Conservation (phyloP, 2,113 vertebrate species). For the Tor tambroides region DNA sequence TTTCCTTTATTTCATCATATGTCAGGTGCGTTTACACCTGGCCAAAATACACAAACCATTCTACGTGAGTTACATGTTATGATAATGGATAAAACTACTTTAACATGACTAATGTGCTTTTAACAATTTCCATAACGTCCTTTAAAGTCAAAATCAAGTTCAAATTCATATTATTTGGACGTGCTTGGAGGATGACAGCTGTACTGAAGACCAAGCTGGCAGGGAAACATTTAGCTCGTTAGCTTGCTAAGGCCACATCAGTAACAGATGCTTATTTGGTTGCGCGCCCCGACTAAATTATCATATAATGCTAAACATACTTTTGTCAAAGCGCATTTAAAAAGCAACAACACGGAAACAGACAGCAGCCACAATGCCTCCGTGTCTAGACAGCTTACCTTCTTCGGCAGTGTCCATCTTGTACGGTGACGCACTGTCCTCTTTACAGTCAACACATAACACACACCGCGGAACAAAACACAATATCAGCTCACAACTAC, state of each 20-base stretch:
- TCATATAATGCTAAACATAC: not conserved
- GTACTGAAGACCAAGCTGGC: not conserved
- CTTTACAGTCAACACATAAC: slow-evolving; percentile 60
- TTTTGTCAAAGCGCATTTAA: not conserved
- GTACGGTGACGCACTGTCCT: slow-evolving; percentile 60
- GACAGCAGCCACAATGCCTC: not conserved
- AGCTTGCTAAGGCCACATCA: slow-evolving; percentile 22
- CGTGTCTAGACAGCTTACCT: slow-evolving; percentile 52
- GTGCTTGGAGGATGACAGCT: slow-evolving; percentile 27
- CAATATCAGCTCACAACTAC: slow-evolving; percentile 14
- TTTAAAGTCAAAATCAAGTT: not conserved
- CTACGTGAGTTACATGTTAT: not conserved
- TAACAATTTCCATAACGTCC: not conserved
- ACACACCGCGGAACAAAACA: slow-evolving; percentile 1
- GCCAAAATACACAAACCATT: not conserved
- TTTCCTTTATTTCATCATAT: not conserved
- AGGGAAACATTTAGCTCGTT: slow-evolving; percentile 5
- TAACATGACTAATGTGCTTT: not conserved
- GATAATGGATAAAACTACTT: not conserved
- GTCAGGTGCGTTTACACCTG: slow-evolving; percentile 11
- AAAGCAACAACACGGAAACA: not conserved
- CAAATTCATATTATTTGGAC: not conserved
- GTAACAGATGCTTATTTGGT: not conserved
- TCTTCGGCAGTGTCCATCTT: slow-evolving; percentile 66
- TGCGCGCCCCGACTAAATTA: not conserved